Evolutionary conservation across 2,113 vertebrate species (phyloP).

Genomic region (Alouatta palliata): DNA sequence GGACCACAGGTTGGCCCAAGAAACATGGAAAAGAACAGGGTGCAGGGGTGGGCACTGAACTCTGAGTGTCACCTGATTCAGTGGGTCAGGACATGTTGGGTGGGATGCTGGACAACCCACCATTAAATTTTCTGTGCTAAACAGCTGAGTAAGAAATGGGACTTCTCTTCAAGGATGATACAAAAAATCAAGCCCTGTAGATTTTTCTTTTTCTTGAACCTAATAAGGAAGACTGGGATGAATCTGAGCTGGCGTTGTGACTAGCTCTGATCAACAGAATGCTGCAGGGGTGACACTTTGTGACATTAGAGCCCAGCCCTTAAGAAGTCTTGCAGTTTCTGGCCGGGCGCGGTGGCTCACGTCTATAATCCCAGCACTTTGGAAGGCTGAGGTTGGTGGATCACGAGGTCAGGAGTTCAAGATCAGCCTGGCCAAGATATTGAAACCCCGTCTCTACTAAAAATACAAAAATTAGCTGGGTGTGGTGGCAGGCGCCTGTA

Average conservation of each 20-base stretch:
- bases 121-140: neutral
- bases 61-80: neutral
- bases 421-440: too few relatives aligned
- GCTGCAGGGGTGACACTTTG: neutral
- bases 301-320: neutral
- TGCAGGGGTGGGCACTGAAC: too few relatives aligned
- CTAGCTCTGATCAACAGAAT: neutral
- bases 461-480: too few relatives aligned
- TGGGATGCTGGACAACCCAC: neutral
- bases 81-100: neutral
- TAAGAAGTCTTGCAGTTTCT: neutral
- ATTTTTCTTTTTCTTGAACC: neutral
- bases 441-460: too few relatives aligned
- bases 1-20: neutral
- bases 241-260: neutral
- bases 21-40: neutral
- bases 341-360: too few relatives aligned
- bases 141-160: neutral
- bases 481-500: too few relatives aligned
- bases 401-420: too few relatives aligned
- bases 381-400: too few relatives aligned
- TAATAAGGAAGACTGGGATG: neutral
- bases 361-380: too few relatives aligned
- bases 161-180: neutral
- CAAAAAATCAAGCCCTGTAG: neutral